Conservation (phyloP, 1,140 invertebrate species). For the Plectrocnemia conspersa region DNA sequence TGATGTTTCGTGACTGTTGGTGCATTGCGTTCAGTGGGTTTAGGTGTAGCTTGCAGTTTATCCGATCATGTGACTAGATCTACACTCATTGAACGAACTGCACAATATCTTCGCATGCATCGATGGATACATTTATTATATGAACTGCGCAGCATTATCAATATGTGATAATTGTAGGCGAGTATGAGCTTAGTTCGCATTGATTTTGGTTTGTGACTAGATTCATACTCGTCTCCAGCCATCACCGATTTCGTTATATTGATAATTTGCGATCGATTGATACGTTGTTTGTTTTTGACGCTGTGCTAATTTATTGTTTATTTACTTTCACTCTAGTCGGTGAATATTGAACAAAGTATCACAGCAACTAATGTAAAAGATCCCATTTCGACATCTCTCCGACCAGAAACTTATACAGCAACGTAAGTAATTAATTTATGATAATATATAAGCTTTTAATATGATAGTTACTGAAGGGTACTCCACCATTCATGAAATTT, state of each 20-base stretch:
- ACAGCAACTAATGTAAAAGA: not conserved
- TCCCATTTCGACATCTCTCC: not conserved
- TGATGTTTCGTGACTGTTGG: too few relatives aligned
- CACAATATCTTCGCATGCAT: conserved; percentile 32
- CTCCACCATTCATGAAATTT: too few relatives aligned
- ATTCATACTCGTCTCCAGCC: conserved; percentile 80
- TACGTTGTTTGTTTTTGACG: not conserved
- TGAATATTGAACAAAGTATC: not conserved
- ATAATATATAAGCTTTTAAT: too few relatives aligned
- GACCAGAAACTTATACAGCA: too few relatives aligned
- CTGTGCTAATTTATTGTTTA: not conserved
- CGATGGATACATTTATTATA: not conserved
- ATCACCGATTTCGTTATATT: conserved; percentile 40
- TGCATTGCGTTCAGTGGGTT: conserved; percentile 55
- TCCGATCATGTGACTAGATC: conserved; percentile 73
- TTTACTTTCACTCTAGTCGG: not conserved
- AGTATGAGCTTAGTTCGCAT: conserved; percentile 76
- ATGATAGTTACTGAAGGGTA: too few relatives aligned
- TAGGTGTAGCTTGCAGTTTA: conserved; percentile 64
- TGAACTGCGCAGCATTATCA: conserved; percentile 35
- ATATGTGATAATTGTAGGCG: conserved; percentile 61
- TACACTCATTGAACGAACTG: conserved; percentile 72
- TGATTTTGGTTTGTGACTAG: conserved; percentile 63
- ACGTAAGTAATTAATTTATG: too few relatives aligned
- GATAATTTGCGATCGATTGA: not conserved